These are phyloP conservation scores for Nemotelus nigrinus DNA, from an alignment of 2,888 invertebrate genomes.

Conservation along the genomic window DNA sequence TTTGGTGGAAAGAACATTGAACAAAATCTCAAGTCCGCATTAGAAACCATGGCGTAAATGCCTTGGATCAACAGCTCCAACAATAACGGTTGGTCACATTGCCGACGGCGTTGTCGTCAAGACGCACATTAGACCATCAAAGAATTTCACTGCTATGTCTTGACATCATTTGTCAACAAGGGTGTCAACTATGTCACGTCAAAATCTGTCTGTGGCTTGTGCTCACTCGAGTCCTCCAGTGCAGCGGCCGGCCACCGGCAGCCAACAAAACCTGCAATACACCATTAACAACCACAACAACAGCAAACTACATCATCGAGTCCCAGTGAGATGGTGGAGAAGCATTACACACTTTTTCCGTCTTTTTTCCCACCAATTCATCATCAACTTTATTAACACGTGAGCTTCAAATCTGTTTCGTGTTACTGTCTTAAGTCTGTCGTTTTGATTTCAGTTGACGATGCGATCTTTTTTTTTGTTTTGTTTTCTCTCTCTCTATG, in stretches of 20 bases:
- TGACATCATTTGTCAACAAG: slow-evolving; percentile 51
- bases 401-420: slow-evolving; percentile 8
- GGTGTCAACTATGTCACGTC: slow-evolving; percentile 50
- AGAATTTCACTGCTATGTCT: slow-evolving; percentile 47
- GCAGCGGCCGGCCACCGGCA: neutral
- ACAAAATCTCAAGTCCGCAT: slow-evolving; percentile 23
- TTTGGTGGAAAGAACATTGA: too few species aligned
- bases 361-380: neutral
- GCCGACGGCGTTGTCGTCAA: slow-evolving; percentile 14
- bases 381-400: neutral
- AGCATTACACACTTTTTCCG: neutral
- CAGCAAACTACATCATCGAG: neutral
- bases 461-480: neutral
- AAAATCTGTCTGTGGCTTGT: slow-evolving; percentile 35
- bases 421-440: slow-evolving; percentile 31
- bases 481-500: neutral
- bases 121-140: slow-evolving; percentile 42
- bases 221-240: neutral
- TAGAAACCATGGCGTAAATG: slow-evolving; percentile 39
- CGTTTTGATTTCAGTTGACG: slow-evolving; percentile 18
- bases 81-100: neutral
- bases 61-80: slow-evolving; percentile 37
- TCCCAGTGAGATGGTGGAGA: neutral
- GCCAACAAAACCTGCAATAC: neutral
- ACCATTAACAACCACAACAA: neutral